Evolutionary conservation across 2,113 vertebrate species (phyloP).

Genomic region (Gavia stellata): DNA sequence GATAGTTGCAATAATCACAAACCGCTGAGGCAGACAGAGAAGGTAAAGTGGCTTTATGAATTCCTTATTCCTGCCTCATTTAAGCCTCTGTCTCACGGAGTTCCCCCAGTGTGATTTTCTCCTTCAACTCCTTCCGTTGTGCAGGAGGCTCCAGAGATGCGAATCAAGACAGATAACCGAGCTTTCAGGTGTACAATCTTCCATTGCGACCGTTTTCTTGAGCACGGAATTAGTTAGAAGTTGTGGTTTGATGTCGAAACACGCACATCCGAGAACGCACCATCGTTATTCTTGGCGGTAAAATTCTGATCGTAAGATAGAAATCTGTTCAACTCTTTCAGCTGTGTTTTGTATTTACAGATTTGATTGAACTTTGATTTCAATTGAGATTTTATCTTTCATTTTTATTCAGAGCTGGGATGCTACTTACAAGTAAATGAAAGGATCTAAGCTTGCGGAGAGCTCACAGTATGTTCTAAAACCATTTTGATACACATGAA

Average conservation of each 20-base stretch:
- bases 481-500: too few species aligned
- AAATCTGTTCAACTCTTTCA: neutral
- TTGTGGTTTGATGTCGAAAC: neutral
- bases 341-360: neutral
- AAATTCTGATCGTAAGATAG: neutral
- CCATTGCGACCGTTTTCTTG: neutral
- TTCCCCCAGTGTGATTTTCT: neutral
- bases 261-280: fast-evolving
- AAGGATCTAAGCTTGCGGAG: neutral
- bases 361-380: neutral
- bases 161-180: neutral
- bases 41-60: neutral
- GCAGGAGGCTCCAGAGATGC: neutral
- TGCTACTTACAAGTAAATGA: neutral
- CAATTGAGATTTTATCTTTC: neutral
- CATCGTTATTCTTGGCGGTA: neutral
- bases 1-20: neutral
- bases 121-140: neutral
- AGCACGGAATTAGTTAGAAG: neutral
- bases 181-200: neutral
- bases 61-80: neutral
- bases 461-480: neutral
- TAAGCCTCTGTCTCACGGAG: neutral
- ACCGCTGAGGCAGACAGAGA: neutral
- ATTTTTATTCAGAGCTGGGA: neutral